Evolutionary conservation across 1,140 invertebrate genomes (phyloP).

Genomic region (Drosophila obscura): DNA sequence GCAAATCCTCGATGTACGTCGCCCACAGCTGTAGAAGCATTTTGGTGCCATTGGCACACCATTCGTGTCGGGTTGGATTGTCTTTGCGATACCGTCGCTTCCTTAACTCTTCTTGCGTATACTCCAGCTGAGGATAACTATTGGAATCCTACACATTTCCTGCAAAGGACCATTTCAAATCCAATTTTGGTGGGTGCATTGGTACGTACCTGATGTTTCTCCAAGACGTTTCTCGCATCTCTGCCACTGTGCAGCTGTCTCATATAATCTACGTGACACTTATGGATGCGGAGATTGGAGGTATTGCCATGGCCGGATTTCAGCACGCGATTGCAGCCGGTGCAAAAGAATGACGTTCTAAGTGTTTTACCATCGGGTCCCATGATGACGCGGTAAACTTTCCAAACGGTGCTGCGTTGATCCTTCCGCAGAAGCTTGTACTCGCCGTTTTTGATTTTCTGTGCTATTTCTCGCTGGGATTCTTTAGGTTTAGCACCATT

Average conservation of each 20-base stretch:
- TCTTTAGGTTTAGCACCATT: conserved; percentile 34
- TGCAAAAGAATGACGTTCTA: conserved; percentile 45
- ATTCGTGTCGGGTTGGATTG: conserved; percentile 27
- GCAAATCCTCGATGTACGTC: conserved; percentile 33
- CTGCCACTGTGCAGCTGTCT: too few species aligned
- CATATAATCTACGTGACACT: conserved; percentile 22
- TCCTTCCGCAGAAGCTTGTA: conserved; percentile 46
- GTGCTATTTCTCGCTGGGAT: conserved; percentile 32
- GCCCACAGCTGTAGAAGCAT: conserved; percentile 57
- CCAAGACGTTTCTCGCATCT: too few species aligned
- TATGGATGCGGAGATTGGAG: conserved; percentile 32
- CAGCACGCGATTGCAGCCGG: conserved; percentile 30
- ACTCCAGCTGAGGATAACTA: too few species aligned
- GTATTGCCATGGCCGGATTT: background rate
- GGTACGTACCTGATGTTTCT: too few species aligned
- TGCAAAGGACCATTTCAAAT: too few species aligned
- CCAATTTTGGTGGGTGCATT: too few species aligned
- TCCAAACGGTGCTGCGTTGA: conserved; percentile 56
- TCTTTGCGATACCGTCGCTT: background rate
- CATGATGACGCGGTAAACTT: conserved; percentile 53
- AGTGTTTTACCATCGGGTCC: conserved; percentile 54
- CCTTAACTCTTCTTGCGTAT: too few species aligned
- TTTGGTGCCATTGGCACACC: conserved; percentile 53
- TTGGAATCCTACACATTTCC: too few species aligned
- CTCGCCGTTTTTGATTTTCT: conserved; percentile 49